phyloP scores from a whole-genome alignment of 2,797 vertebrate species.

The Peromyscus eremicus region DNA sequence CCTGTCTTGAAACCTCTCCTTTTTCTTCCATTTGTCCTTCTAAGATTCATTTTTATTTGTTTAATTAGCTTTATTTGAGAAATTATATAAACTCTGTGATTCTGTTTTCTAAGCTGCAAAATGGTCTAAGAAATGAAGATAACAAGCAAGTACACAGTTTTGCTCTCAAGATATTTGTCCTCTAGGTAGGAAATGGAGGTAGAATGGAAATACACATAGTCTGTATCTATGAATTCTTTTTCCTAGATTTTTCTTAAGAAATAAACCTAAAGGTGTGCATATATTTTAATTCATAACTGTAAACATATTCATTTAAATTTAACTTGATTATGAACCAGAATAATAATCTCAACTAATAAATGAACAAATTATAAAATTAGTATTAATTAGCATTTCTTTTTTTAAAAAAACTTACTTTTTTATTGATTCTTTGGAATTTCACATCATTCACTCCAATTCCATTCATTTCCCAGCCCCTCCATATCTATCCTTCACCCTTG shows the following conservation, averaged over 20 bases:
- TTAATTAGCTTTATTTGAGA: neutral
- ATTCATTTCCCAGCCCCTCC: neutral
- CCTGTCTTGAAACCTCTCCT: neutral
- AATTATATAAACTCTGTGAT: neutral
- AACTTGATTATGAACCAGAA: conserved; percentile 34
- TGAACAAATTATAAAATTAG: neutral
- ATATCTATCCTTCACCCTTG: neutral
- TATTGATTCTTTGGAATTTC: neutral
- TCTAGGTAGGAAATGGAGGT: neutral
- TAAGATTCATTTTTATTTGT: neutral
- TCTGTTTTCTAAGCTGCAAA: neutral
- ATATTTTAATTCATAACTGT: conserved; percentile 21
- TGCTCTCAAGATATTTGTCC: neutral
- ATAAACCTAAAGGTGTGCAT: neutral
- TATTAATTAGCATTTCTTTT: neutral
- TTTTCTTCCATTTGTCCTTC: conserved; percentile 5
- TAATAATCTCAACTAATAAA: conserved; percentile 18
- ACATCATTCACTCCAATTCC: neutral
- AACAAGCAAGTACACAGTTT: neutral
- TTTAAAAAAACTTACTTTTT: neutral
- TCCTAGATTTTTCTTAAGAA: neutral
- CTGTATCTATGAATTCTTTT: neutral
- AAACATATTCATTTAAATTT: neutral
- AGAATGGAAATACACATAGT: neutral
- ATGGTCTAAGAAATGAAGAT: neutral